Conservation (phyloP, 2,113 vertebrate genomes). For the Pterocles gutturalis region DNA sequence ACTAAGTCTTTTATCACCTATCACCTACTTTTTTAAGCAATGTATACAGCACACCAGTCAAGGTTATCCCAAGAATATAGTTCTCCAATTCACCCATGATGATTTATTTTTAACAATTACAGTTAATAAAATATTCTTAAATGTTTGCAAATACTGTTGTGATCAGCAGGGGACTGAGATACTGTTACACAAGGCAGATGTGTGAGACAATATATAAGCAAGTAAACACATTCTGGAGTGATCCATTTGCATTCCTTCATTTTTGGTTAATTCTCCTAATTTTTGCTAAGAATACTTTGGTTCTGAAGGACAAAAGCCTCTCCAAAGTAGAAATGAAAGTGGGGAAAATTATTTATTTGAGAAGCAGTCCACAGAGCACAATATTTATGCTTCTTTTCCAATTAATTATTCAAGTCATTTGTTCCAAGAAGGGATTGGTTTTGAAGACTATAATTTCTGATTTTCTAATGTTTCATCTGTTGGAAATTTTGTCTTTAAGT, state of each 20-base stretch:
- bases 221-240: neutral
- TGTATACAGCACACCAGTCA: fast-evolving
- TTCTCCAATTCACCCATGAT: neutral
- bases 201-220: neutral
- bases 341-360: neutral
- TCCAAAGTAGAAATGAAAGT: neutral
- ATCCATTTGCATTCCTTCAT: neutral
- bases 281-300: neutral
- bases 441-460: neutral
- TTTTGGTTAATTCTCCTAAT: neutral
- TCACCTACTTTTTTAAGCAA: neutral
- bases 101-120: neutral
- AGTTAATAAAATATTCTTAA: neutral
- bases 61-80: neutral
- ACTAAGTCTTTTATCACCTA: neutral
- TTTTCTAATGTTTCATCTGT: neutral
- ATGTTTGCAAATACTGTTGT: neutral
- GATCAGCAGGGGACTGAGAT: neutral
- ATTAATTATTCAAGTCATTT: neutral
- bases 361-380: neutral
- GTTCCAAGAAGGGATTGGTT: neutral
- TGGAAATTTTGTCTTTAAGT: neutral
- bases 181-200: neutral
- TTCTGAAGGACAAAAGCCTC: neutral
- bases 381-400: neutral